These are phyloP conservation scores for Pteropus rufus DNA, from an alignment of 2,797 vertebrate species.

Conservation along the genomic window DNA sequence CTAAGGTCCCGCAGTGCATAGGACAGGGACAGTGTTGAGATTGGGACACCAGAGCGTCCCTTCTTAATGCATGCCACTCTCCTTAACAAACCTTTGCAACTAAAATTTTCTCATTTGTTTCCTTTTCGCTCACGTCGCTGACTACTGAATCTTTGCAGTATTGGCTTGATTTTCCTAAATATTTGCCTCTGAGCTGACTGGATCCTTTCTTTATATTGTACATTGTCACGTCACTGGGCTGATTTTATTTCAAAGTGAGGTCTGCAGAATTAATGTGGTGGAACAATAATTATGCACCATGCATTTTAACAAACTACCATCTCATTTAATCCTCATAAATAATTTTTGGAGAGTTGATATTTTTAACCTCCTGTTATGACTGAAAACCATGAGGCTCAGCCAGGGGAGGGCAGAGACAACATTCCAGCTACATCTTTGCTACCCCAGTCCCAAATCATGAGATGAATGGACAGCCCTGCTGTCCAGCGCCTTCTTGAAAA, in stretches of 20 bases:
- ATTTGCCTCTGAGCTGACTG: background rate
- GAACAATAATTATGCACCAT: background rate
- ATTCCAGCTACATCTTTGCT: background rate
- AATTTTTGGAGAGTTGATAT: background rate
- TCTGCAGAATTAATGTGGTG: background rate
- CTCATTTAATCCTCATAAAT: background rate
- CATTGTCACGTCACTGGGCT: background rate
- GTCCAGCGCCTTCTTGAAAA: background rate
- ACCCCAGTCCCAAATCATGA: background rate
- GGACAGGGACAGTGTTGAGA: background rate
- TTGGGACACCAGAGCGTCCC: rapidly evolving
- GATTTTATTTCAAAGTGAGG: background rate
- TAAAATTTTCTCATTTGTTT: too few species aligned
- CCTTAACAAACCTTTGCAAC: background rate
- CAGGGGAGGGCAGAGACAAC: background rate
- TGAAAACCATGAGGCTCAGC: background rate
- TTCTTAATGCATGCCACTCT: rapidly evolving
- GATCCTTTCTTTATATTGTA: background rate
- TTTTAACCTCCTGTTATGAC: background rate
- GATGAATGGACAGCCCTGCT: rapidly evolving
- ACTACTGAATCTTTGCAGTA: background rate
- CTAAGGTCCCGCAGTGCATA: background rate
- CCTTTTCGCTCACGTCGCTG: too few species aligned
- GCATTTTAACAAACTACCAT: background rate
- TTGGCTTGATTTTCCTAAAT: background rate